A percentile compares a stretch with the other conserved stretches of the same genome.
Evolutionary conservation across 2,797 vertebrate species (phyloP).

Genomic region (Lithobates pipiens): DNA sequence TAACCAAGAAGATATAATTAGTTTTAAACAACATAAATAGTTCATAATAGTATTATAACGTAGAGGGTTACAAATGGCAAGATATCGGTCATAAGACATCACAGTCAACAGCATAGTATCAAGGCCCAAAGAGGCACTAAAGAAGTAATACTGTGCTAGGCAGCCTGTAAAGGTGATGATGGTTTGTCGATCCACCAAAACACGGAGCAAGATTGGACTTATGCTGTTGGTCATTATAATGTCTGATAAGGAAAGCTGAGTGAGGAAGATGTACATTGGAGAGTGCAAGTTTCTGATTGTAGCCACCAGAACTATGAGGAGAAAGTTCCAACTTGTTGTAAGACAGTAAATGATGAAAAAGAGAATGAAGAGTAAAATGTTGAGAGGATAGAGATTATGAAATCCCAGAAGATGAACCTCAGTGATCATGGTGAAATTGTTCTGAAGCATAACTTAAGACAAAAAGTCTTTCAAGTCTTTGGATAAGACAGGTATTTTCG

Average conservation of each 20-base stretch:
- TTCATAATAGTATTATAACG: not conserved
- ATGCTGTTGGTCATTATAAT: not conserved
- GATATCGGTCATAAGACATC: not conserved
- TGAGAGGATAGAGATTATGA: not conserved
- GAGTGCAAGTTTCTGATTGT: not conserved
- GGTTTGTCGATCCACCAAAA: not conserved
- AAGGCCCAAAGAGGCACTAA: not conserved
- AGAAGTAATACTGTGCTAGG: not conserved
- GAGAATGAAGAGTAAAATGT: not conserved
- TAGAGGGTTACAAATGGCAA: slow-evolving; percentile 8
- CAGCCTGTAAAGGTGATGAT: not conserved
- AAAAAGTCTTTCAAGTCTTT: not conserved
- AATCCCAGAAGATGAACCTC: not conserved
- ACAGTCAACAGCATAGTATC: not conserved
- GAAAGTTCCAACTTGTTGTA: not conserved
- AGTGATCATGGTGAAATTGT: not conserved
- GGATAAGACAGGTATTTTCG: no score
- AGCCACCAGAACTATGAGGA: not conserved
- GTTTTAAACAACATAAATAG: not conserved
- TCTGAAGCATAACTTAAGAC: not conserved
- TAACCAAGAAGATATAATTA: not conserved
- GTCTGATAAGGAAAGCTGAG: not conserved
- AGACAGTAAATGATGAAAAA: not conserved
- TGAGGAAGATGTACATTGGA: not conserved
- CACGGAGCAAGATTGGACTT: not conserved